Base-by-base conservation (phyloP, 2,113 vertebrate genomes). In the Cyprinus carpio region DNA sequence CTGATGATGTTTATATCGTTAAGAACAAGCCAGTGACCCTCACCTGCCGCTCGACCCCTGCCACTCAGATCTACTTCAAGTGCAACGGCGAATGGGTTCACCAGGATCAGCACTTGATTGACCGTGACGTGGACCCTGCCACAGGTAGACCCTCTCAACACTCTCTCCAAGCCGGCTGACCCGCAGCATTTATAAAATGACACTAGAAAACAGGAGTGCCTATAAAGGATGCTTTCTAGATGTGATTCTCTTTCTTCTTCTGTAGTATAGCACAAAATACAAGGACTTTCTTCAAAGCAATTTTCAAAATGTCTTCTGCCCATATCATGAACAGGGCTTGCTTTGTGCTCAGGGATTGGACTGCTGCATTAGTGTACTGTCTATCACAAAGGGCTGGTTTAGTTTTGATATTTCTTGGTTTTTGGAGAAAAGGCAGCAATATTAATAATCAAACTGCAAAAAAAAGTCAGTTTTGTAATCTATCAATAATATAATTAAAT, bases 1-100 rank as follows among this genome's bases (percentile, higher is more conserved):
- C 98, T 0, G 95, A 97, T 78, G 97, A 99, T 0, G 97, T 98
- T 54, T 99, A 96, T 92, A 99, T 99, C 0, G 97, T 99, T 82
- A 98, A 99, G 93, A 99, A 99, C 94, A 99, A 99, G 93, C 97
- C 97, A 0, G 98, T 99, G 92, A 96, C 95, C 62, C 94, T 99
- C 91, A 95, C 95, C 86, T 99, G 98, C 93, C 97, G 97, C 71
- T 98, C 98, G 34, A 93, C 93, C 2, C 98, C 98, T 0, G 97
- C 98, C 91, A 99, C 98, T 0, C 98, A 99, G 94, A 98, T 99
- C 93, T 99, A 99, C 95, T 99, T 99, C 94, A 99, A 99, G 91
- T 99, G 98, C 93, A 99, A 99, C 0, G 97, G 98, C 37, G 98
- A 99, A 91, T 99, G 98, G 98, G 97, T 99, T 29, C 97, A 99